Evolutionary conservation across 2,113 vertebrate genomes (phyloP), one percentile per base, ranked within the genome.

Genomic region (Perca flavescens): DNA sequence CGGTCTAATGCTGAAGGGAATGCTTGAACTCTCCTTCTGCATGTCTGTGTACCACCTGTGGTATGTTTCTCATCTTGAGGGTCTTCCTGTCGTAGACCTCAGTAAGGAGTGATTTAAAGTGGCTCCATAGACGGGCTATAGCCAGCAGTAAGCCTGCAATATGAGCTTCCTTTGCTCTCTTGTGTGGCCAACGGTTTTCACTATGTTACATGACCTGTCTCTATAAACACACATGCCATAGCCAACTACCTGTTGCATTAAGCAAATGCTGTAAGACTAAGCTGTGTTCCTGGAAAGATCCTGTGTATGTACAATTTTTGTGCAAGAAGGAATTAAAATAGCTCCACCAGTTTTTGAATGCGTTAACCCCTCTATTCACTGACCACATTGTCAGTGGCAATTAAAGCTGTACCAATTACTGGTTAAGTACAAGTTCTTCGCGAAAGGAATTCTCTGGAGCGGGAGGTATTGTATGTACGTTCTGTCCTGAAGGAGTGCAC

Each of bases 131-230:
- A 63, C 67, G 25, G 40, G 6, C 74, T 58, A 53, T 31, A 76
- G 53, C 31, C 64, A 25, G 79, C 64, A 79, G 83, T 71, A 60
- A 86, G 83, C 52, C 58, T 90, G 89, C 74, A 92, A 85, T 82
- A 77, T 73, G 81, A 91, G 81, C 77, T 70, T 22, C 47, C 46
- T 76, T 40, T 46, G 46, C 61, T 58, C 52, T 63, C 65, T 64
- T 47, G 83, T 84, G 73, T 72, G 46, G 52, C 67, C 54, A 47
- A 25, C 4, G 6, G 14, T 69, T 66, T 68, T 43, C 2, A 2
- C 60, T 40, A 25, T 71, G 80, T 81, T 85, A 71, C 74, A 69
- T 80, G 90, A 86, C 79, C 72, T 66, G 31, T 40, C 67, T 40
- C 12, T 36, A 28, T 12, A 2, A 31, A 22, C 16, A 12, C 31